Base-by-base conservation (phyloP, 1,140 invertebrate species). In the Ceratina australensis region DNA sequence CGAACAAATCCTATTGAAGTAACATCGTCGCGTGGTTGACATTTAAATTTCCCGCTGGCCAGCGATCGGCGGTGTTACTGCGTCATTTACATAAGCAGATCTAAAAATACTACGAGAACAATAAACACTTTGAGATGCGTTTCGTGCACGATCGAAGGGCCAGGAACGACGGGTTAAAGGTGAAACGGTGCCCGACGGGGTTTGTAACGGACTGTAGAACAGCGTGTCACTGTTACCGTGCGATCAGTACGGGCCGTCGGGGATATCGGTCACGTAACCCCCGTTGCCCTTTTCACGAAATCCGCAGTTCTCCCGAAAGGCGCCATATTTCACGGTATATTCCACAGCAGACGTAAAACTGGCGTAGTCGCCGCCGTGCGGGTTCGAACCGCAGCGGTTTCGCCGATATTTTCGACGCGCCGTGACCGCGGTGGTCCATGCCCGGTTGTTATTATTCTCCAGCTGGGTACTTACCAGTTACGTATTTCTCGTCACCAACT, bases 401-500 rank as follows among this genome's bases (percentile, higher is more conserved):
- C 71, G 56, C n/a, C 54, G 80, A 78, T 72, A 76, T 78, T 79
- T 83, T 74, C 61, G 69, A 33, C 63, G 79, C 67, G 80, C 54
- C 69, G 80, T 79, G 72, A 78, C 73, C 75, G 90, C 89, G 82
- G 87, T 90, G 91, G 90, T 93, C 94, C 94, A 94, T 94, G 94
- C 94, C 94, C 93, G 94, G 92, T 93, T 94, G 94, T 94, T 95
- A 93, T 93, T 93, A 94, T 94, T 93, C 93, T 93, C 94, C 94
- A 93, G 93, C 94, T 94, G 94, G 93, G 94, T 95, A 96, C 96
- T 96, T 95, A 96, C 95, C 95, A 96, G 95, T 97, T 97, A 97
- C 96, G 96, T 96, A 96, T 96, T 96, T 95, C 95, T 97, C 96
- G 96, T 97, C 96, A 97, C 96, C 95, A 95, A 96, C 93, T 96